Evolutionary conservation across 2,888 invertebrate genomes (phyloP).

Genomic region (Ganaspis brasiliensis): DNA sequence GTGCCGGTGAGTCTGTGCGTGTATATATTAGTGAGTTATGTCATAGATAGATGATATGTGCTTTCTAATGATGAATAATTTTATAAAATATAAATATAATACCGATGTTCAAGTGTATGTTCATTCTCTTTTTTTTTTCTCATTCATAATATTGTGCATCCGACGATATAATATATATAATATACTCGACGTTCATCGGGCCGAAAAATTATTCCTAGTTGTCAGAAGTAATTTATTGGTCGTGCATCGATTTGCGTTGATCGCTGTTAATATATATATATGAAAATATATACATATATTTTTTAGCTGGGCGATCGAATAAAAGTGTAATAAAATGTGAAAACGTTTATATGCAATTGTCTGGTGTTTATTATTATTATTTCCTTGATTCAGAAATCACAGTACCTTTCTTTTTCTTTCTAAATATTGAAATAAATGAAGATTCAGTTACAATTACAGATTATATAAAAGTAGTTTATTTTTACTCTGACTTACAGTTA

Average conservation of each 20-base stretch:
- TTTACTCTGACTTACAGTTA: slow-evolving; percentile 39
- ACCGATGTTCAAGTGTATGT: slow-evolving; percentile 71
- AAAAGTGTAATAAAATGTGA: slow-evolving; percentile 44
- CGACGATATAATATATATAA: slow-evolving; percentile 34
- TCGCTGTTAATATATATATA: slow-evolving; percentile 44
- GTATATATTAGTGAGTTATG: slow-evolving; percentile 75
- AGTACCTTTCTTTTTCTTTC: too few relatives aligned
- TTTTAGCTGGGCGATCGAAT: slow-evolving; percentile 44
- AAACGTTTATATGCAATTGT: slow-evolving; percentile 40
- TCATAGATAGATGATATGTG: slow-evolving; percentile 79
- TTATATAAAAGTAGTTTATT: slow-evolving; percentile 43
- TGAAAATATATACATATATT: slow-evolving; percentile 44
- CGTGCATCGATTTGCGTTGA: slow-evolving; percentile 44
- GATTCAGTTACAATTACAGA: slow-evolving; percentile 37
- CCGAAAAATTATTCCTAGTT: slow-evolving; percentile 43
- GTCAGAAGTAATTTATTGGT: slow-evolving; percentile 43
- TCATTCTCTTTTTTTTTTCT: slow-evolving; percentile 57
- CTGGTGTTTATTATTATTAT: slow-evolving; percentile 51
- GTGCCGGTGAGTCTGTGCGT: slow-evolving; percentile 56
- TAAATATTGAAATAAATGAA: not conserved
- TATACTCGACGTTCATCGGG: slow-evolving; percentile 40
- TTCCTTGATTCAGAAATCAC: too few relatives aligned
- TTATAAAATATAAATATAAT: slow-evolving; percentile 78
- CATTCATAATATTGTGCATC: slow-evolving; percentile 42
- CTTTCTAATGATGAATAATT: slow-evolving; percentile 79